Evolutionary conservation across 2,113 vertebrate species (phyloP), one percentile per base, ranked within the genome.

Genomic region (Crotalus horridus): DNA sequence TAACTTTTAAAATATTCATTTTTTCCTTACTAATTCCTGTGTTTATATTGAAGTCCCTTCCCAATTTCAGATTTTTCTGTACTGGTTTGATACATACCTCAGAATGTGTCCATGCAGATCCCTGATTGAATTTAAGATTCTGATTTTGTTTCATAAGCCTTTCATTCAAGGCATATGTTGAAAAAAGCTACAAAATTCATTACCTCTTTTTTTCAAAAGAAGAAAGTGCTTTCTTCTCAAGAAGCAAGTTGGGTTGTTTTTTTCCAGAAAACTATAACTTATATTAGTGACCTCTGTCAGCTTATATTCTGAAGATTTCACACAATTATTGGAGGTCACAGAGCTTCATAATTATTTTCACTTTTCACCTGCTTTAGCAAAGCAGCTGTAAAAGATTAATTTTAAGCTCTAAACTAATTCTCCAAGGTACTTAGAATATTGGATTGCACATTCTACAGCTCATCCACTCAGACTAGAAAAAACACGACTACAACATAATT

Each of bases 331-430:
- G 81, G 88, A 93, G 95, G 93, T 90, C 91, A 96, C 33, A 61
- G 93, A 93, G 94, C 93, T 95, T 95, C 93, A 93, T 94, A 96
- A 96, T 95, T 94, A 94, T 96, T 96, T 97, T 95, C 69, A 91
- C 95, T 95, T 95, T 96, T 95, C 93, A 97, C 95, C 94, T 97
- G 94, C 90, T 95, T 92, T 91, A 91, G 88, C 29, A 90, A 81
- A 96, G 92, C 90, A 89, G 91, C 88, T 94, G 93, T 94, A 96
- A 93, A 90, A 96, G 94, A 96, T 95, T 94, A 94, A 96, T 96
- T 96, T 95, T 90, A 93, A 87, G 89, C 85, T 93, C 43, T 89
- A 93, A 94, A 93, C 88, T 93, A 93, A 95, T 94, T 97, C 95
- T 95, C 93, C 94, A 92, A 94, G 94, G 93, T 95, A 91, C n/a